phyloP scores from a whole-genome alignment of 2,797 vertebrate species.

The Epinephelus awoara region DNA sequence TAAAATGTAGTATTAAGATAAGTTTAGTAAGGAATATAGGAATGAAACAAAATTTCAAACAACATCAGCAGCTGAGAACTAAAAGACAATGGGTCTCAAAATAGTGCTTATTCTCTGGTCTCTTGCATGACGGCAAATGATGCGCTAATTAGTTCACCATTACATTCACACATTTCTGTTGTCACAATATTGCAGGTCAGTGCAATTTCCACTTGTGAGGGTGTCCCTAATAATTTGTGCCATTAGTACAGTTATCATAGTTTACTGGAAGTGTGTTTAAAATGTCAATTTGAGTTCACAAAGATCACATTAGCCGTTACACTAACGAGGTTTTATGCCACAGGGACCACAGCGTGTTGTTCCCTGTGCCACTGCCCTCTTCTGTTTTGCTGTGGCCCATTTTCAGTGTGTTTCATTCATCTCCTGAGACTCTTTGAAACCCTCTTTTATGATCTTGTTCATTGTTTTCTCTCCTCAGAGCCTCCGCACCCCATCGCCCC shows the following conservation, averaged over 20 bases:
- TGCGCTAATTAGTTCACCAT: slow-evolving; percentile 6
- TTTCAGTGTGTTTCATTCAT: slow-evolving; percentile 24
- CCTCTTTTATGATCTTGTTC: slow-evolving; percentile 25
- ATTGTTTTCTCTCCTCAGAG: slow-evolving; percentile 84
- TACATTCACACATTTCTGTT: slow-evolving; percentile 1
- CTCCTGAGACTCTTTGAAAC: slow-evolving; percentile 24
- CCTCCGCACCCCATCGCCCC: slow-evolving; percentile 97
- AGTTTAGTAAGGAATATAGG: background rate
- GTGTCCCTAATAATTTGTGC: background rate
- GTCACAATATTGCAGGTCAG: slow-evolving; percentile 19
- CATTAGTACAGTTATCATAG: background rate
- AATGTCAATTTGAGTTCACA: background rate
- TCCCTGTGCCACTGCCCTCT: slow-evolving; percentile 4
- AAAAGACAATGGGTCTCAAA: background rate
- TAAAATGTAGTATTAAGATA: background rate
- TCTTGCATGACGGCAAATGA: background rate
- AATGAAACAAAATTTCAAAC: background rate
- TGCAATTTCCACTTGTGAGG: background rate
- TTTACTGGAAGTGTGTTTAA: slow-evolving; percentile 3
- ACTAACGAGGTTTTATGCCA: background rate
- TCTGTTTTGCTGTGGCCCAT: slow-evolving; percentile 38
- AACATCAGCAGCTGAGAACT: background rate
- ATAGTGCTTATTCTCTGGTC: background rate
- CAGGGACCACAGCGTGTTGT: background rate
- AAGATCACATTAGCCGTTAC: slow-evolving; percentile 13